Base-by-base conservation (phyloP, 2,888 invertebrate species). In the Macrosiphum euphorbiae region DNA sequence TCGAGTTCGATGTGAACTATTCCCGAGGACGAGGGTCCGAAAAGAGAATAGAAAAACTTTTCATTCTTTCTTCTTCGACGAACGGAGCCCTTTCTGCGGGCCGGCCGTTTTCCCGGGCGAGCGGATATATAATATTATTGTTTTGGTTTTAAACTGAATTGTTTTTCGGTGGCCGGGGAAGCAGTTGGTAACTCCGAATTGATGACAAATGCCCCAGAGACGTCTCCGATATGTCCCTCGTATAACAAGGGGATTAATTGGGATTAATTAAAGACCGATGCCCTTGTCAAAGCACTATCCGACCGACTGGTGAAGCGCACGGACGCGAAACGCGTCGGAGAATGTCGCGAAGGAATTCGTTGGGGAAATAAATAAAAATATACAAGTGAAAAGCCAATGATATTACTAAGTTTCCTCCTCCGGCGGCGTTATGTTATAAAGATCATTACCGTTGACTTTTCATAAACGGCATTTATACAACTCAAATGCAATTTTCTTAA, bases 221-320 rank as follows among this genome's bases (percentile, higher is more conserved):
- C 67, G 86, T 94, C 86, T 50, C 90, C 90, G 94, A 94, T 86
- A 87, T 41, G 90, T 94, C 67, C 88, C 90, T 90, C 90, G 90
- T 94, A 94, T 94, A 94, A 94, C 94, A 90, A 90, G 41, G 50
- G 94, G 94, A 94, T 94, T 94, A 90, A 94, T 94, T 90, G 90
- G 90, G 86, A 90, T 94, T 94, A 94, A 94, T 94, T 90, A 86
- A 86, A 94, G 94, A 87, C 89, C 90, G 89, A 58, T 61, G 90
- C 61, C 88, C 78, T 44, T 84, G 93, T 93, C 93, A 85, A 61
- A 47, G 88, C 58, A 3, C 35, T 35, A 7, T 35, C 78, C 78
- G 20, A 20, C 35, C 20, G 78, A 35, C 35, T 20, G 35, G 35
- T 3, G 78, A 16, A 67, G n/a, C 67, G 52, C 16, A 7, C 78